Evolutionary conservation across 2,113 vertebrate species (phyloP), one percentile per base, ranked within the genome.

Genomic region (Percina caprodes): DNA sequence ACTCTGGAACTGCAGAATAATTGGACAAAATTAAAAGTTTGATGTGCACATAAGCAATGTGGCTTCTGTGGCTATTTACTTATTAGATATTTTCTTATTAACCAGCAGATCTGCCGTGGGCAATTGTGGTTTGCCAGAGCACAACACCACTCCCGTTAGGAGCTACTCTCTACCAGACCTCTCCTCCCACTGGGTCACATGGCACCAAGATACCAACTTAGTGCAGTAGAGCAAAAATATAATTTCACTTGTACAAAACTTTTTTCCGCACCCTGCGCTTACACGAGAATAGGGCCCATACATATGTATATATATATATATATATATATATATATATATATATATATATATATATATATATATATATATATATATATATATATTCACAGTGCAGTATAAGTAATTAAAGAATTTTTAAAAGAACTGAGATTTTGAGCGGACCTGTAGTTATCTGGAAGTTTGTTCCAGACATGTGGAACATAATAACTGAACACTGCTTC

Each of bases 21-120:
- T 45, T 19, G 2, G 30, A 58, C 9, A 71, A 61, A 48, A 68
- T 12, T 0, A 68, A 48, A 21, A 15, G 45, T 61, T 74, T 39
- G 46, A 35, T 39, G 30, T 62, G 19, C 26, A 23, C 18, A 49
- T 60, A n/a, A 35, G 70, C 18, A 48, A 12, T 24, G 15, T 26
- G 35, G 54, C 56, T 56, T 39, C 52, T 71, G 69, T 58, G 45
- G 13, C 33, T 73, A 35, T n/a, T 73, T 49, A n/a, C 3, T 46
- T 30, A 39, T 39, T 19, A 11, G 39, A 42, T 9, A 42, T 42
- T 42, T 42, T 42, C 2, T 16, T 24, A 24, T 46, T 14, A 71
- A 48, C 54, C 39, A 59, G 23, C 2, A 1, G 9, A 49, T 48
- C 23, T 51, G 65, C 65, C 18, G 2, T 30, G 45, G 8, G 16